Evolutionary conservation across 2,888 invertebrate species (phyloP).

Genomic region (Lasioglossum oenotherae): DNA sequence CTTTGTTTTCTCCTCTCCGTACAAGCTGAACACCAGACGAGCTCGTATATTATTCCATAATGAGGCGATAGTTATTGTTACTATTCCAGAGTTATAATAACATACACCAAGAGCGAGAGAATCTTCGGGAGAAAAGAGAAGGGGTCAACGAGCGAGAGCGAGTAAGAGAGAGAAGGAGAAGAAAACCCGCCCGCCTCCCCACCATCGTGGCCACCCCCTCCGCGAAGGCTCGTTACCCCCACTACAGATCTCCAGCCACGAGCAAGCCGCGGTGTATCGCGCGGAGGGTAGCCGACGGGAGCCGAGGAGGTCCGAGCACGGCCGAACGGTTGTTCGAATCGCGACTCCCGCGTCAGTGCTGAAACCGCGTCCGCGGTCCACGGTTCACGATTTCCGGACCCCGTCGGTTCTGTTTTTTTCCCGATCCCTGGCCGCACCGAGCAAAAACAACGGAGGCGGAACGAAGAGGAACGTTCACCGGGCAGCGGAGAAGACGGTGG

Average conservation of each 20-base stretch:
- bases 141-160: conserved; percentile 25
- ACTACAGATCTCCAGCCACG: conserved; percentile 40
- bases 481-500: not conserved
- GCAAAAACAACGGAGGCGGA: not conserved
- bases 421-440: conserved; percentile 24
- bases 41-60: not conserved
- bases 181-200: conserved; percentile 50
- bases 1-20: not conserved
- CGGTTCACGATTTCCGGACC: conserved; percentile 83
- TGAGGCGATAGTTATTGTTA: not conserved
- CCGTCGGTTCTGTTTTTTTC: conserved; percentile 66
- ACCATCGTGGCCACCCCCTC: conserved; percentile 39
- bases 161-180: conserved; percentile 43
- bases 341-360: conserved; percentile 84
- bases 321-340: conserved; percentile 83
- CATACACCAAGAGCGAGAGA: not conserved
- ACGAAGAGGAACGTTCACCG: conserved; percentile 21
- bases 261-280: conserved; percentile 72
- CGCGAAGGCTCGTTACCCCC: conserved; percentile 58
- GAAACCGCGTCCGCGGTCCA: conserved; percentile 84
- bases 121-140: conserved; percentile 6
- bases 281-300: conserved; percentile 74
- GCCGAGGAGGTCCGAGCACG: conserved; percentile 77
- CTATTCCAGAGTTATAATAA: not conserved
- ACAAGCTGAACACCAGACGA: not conserved